Conservation (phyloP, 2,888 invertebrate species). For the Eupeodes luniger region DNA sequence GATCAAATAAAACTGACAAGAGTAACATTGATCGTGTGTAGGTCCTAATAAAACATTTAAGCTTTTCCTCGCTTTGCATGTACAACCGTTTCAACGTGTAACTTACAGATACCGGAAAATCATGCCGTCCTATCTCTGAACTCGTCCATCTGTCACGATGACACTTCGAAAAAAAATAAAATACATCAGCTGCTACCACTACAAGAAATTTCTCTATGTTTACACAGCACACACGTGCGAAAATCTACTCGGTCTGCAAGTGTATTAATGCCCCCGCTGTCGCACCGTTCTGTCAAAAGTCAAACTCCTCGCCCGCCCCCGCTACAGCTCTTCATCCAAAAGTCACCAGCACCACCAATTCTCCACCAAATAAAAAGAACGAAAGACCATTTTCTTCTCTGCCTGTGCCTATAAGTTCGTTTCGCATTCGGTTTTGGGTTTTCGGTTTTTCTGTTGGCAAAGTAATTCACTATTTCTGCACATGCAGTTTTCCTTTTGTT, state of each 20-base stretch:
- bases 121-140: background rate
- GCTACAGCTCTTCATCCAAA: background rate
- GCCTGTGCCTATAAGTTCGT: constrained; percentile 41
- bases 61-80: no score
- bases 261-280: constrained; percentile 64
- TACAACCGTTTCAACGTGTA: background rate
- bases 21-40: no score
- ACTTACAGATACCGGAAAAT: background rate
- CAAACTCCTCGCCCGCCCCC: constrained; percentile 32
- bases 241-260: constrained; percentile 50
- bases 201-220: constrained; percentile 40
- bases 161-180: constrained; percentile 61
- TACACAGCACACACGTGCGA: constrained; percentile 65
- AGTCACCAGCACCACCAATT: background rate
- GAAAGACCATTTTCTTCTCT: constrained; percentile 49
- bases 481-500: constrained; percentile 66
- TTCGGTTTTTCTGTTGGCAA: constrained; percentile 57
- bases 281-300: constrained; percentile 51
- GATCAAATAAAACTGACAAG: no score
- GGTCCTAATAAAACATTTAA: no score
- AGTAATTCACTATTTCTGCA: constrained; percentile 58
- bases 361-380: constrained; percentile 4
- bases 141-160: constrained; percentile 41
- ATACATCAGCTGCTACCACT: constrained; percentile 61
- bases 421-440: constrained; percentile 59